Percentiles rank a stretch among this genome's conserved stretches.
These are phyloP conservation scores for Nannobrachium achirus DNA, from an alignment of 2,113 vertebrate species.

Conservation along the genomic window DNA sequence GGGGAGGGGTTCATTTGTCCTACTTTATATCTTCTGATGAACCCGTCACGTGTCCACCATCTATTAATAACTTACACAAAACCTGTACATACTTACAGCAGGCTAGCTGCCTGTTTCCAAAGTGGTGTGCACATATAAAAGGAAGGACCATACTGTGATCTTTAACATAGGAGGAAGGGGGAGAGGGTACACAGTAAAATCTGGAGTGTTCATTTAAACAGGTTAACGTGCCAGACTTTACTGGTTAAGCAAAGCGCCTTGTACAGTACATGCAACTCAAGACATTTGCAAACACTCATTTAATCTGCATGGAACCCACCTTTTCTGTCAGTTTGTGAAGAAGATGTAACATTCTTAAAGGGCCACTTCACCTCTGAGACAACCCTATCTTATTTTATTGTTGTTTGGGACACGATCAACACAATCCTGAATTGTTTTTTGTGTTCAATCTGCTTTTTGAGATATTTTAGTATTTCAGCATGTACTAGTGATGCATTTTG, in stretches of 20 bases:
- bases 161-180: conserved; percentile 48
- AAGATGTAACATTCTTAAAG: no score
- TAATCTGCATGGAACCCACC: conserved; percentile 26
- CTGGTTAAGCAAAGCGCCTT: conserved; percentile 19
- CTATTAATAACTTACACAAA: conserved; percentile 84
- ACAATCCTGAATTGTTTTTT: no score
- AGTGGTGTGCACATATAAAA: conserved; percentile 57
- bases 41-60: conserved; percentile 18
- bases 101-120: conserved; percentile 60
- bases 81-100: conserved; percentile 90
- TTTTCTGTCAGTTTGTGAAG: neutral
- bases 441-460: no score
- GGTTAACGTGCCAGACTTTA: neutral
- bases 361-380: no score
- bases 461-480: no score
- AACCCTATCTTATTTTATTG: no score
- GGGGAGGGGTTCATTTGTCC: conserved; percentile 53
- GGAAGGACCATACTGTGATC: conserved; percentile 43
- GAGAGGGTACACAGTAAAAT: conserved; percentile 7
- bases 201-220: no score
- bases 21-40: conserved; percentile 24
- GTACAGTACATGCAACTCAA: conserved; percentile 31
- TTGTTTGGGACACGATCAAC: no score
- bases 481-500: no score
- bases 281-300: conserved; percentile 28